Evolutionary conservation across 2,888 invertebrate genomes (phyloP).

Genomic region (Pogonocherus hispidulus): DNA sequence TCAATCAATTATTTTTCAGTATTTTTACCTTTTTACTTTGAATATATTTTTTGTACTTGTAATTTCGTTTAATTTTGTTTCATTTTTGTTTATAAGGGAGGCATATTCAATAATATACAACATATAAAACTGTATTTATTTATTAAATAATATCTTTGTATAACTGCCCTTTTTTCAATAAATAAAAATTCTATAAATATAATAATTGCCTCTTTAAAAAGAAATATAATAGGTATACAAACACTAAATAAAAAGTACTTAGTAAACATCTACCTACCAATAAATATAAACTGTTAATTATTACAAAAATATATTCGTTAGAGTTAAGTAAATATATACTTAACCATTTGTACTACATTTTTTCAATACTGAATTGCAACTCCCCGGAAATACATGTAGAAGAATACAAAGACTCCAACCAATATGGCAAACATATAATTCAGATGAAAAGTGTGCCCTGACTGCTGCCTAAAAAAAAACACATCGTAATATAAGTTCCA

Average conservation of each 20-base stretch:
- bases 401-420: constrained; percentile 68
- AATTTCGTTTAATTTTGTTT: too few relatives aligned
- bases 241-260: not conserved
- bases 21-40: too few relatives aligned
- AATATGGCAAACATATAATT: constrained; percentile 70
- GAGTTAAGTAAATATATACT: constrained; percentile 2
- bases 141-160: not conserved
- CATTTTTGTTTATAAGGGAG: too few relatives aligned
- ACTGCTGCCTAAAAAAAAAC: constrained; percentile 59
- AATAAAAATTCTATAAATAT: not conserved
- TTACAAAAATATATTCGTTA: not conserved
- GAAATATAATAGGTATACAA: not conserved
- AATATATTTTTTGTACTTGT: too few relatives aligned
- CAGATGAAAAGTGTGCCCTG: constrained; percentile 67
- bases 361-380: constrained; percentile 52
- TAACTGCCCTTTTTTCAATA: not conserved
- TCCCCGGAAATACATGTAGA: constrained; percentile 65
- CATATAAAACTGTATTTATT: too few relatives aligned
- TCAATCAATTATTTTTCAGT: too few relatives aligned
- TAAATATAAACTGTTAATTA: not conserved
- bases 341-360: constrained; percentile 13
- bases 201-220: not conserved
- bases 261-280: not conserved
- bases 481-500: not conserved
- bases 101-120: too few relatives aligned